Conservation (phyloP, 1,140 invertebrate genomes). For the Linepithema humile region DNA sequence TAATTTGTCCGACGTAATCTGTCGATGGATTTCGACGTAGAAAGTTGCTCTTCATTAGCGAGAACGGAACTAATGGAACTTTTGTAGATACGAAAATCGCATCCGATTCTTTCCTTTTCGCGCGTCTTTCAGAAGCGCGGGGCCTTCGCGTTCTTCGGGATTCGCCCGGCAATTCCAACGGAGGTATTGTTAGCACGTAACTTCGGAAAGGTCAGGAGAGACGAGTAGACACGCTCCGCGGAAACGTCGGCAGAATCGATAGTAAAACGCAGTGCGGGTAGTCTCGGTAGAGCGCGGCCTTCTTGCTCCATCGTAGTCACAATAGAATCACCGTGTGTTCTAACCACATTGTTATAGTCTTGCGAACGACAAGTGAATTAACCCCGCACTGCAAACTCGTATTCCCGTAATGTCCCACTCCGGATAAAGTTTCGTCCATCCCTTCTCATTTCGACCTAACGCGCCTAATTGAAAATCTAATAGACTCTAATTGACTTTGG, state of each 20-base stretch:
- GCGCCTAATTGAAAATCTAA: background rate
- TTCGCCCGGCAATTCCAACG: slow-evolving; percentile 11
- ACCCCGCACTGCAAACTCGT: background rate
- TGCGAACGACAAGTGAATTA: background rate
- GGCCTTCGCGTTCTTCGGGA: slow-evolving; percentile 16
- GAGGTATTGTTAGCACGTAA: slow-evolving; percentile 54
- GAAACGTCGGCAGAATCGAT: slow-evolving; percentile 60
- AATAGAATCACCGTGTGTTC: slow-evolving; percentile 4
- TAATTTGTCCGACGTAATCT: slow-evolving; percentile 1
- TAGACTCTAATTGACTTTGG: background rate
- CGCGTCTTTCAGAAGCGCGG: slow-evolving; percentile 5
- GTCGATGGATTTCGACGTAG: background rate
- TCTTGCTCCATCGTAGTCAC: slow-evolving; percentile 22
- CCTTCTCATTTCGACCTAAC: background rate
- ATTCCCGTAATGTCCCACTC: background rate
- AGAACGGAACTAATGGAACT: background rate
- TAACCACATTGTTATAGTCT: background rate
- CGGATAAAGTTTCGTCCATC: background rate
- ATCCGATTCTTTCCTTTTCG: background rate
- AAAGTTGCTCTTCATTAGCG: slow-evolving; percentile 14
- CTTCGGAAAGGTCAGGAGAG: slow-evolving; percentile 59
- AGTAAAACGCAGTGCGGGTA: slow-evolving; percentile 35
- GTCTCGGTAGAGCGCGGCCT: slow-evolving; percentile 20
- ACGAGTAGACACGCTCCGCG: slow-evolving; percentile 58
- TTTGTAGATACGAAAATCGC: background rate